A percentile compares a stretch with the other conserved stretches of the same genome.
These are phyloP conservation scores for Sebastes kiyomatsui DNA, from an alignment of 2,797 vertebrate species.

Conservation along the genomic window DNA sequence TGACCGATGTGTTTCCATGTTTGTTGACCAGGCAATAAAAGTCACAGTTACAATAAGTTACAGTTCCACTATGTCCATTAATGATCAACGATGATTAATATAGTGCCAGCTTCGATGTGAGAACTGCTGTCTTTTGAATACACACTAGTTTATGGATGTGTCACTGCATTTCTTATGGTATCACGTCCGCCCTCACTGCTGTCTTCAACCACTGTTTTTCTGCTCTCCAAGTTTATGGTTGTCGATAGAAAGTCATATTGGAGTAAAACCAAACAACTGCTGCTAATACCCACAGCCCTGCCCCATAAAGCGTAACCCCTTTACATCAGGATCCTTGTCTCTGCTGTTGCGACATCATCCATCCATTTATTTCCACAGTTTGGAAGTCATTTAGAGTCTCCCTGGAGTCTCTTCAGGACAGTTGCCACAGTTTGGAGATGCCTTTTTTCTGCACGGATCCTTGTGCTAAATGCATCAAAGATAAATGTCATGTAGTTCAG, in stretches of 20 bases:
- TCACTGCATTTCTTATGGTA: neutral
- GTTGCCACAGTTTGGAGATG: constrained; percentile 24
- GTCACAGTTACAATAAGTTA: no score
- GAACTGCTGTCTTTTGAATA: neutral
- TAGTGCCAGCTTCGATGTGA: neutral
- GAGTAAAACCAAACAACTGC: constrained; percentile 8
- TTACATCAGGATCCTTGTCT: neutral
- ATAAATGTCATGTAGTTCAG: constrained; percentile 24
- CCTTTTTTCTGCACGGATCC: constrained; percentile 13
- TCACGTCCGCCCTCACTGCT: neutral
- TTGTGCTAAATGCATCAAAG: constrained; percentile 46
- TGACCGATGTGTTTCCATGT: no score
- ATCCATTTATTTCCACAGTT: constrained; percentile 26
- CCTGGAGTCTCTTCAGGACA: constrained; percentile 45
- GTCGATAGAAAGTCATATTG: neutral
- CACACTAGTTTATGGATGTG: neutral
- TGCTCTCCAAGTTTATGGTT: neutral
- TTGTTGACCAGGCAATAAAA: neutral
- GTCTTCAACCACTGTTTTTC: neutral
- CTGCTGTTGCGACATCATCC: constrained; percentile 9
- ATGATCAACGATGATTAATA: neutral
- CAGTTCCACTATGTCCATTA: neutral
- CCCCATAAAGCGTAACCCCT: neutral
- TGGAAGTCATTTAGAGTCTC: constrained; percentile 31
- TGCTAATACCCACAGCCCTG: neutral